Evolutionary conservation across 2,113 vertebrate genomes (phyloP).

Genomic region (Catharus fuscescens): DNA sequence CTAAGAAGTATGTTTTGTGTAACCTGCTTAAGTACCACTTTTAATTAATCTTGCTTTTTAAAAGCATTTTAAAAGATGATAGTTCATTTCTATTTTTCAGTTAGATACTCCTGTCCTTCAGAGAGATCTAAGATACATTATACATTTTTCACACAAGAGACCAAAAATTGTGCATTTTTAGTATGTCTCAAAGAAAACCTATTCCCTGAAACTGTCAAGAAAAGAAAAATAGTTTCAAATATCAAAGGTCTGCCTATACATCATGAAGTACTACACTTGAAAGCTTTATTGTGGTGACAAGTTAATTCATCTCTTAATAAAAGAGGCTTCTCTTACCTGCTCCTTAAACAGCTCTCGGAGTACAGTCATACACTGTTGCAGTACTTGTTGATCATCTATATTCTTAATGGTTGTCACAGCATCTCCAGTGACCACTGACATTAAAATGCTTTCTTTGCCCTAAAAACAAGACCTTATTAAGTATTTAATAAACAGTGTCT

Average conservation of each 20-base stretch:
- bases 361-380: constrained; percentile 86
- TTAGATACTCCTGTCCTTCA: background rate
- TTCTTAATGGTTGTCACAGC: constrained; percentile 81
- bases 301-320: background rate
- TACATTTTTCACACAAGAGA: background rate
- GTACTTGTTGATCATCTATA: constrained; percentile 88
- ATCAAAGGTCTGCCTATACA: background rate
- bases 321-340: constrained; percentile 79
- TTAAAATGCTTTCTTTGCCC: constrained; percentile 91
- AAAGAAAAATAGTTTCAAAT: background rate
- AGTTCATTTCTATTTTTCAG: background rate
- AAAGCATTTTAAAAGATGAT: background rate
- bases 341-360: constrained; percentile 92
- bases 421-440: constrained; percentile 93
- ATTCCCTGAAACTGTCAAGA: background rate
- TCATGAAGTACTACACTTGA: background rate
- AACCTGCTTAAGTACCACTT: background rate
- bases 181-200: background rate
- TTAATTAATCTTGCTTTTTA: background rate
- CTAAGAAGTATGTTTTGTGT: background rate
- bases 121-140: background rate
- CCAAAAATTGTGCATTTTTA: background rate
- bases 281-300: background rate
- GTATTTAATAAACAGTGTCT: background rate
- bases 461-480: constrained; percentile 39